These are phyloP conservation scores for Artibeus lituratus DNA, from an alignment of 2,797 vertebrate genomes.

Conservation along the genomic window DNA sequence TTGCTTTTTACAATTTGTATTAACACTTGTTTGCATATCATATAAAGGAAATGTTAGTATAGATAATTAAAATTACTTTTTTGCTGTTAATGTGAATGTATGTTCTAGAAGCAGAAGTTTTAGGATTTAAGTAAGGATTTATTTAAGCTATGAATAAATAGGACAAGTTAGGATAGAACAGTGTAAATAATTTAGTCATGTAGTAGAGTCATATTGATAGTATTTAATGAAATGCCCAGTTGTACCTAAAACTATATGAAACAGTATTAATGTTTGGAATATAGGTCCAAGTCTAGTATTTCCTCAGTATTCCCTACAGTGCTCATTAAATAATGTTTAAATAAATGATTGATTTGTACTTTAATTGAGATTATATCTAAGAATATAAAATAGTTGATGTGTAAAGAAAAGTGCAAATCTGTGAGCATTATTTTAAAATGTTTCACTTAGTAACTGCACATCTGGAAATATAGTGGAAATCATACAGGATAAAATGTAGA, in stretches of 20 bases:
- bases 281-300: neutral
- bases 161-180: neutral
- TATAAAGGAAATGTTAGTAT: neutral
- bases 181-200: conserved; percentile 5
- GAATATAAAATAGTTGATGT: conserved; percentile 39
- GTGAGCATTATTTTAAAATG: conserved; percentile 1
- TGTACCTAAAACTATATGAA: neutral
- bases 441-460: neutral
- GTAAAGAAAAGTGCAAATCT: neutral
- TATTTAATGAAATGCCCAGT: conserved; percentile 15
- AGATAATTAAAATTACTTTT: neutral
- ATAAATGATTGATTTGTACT: neutral
- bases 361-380: neutral
- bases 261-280: conserved; percentile 18
- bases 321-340: neutral
- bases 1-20: conserved; percentile 7
- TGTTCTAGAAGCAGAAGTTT: neutral
- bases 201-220: neutral
- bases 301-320: neutral
- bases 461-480: neutral
- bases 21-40: conserved; percentile 7
- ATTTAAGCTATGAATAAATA: neutral
- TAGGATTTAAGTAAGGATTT: conserved; percentile 24
- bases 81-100: conserved; percentile 17
- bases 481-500: neutral